A percentile compares a stretch with the other conserved stretches of the same genome.
Evolutionary conservation across 2,113 vertebrate species (phyloP).

Genomic region (Petrocephalus zakoni): DNA sequence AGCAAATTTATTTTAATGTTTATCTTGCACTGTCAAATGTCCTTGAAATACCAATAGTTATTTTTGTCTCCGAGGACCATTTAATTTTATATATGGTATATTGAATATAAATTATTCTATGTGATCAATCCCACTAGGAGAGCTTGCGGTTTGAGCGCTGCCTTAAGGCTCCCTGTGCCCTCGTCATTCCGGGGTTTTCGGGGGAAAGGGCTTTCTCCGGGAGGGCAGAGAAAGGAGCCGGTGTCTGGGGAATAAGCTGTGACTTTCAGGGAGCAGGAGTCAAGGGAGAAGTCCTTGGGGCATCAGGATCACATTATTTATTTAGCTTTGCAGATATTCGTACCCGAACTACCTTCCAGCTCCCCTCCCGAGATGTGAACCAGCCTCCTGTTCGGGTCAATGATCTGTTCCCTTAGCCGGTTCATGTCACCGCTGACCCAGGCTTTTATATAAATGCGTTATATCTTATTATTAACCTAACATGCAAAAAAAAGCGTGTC

Average conservation of each 20-base stretch:
- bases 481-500: background rate
- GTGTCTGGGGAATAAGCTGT: background rate
- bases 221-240: background rate
- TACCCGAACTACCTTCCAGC: background rate
- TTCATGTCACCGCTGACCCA: background rate
- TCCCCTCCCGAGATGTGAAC: background rate
- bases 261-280: background rate
- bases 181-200: too few species aligned
- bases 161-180: background rate
- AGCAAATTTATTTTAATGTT: background rate
- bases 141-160: background rate
- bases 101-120: background rate
- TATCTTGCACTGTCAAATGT: background rate
- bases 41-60: constrained; percentile 12
- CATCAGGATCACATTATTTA: background rate
- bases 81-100: background rate
- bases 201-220: background rate
- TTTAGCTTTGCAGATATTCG: background rate
- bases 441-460: background rate
- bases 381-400: background rate
- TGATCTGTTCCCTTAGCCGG: background rate
- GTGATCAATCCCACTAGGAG: background rate
- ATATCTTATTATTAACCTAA: background rate
- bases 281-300: background rate
- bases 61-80: constrained; percentile 6